Conservation (phyloP, 1,140 invertebrate genomes). For the Anoplolepis gracilipes region DNA sequence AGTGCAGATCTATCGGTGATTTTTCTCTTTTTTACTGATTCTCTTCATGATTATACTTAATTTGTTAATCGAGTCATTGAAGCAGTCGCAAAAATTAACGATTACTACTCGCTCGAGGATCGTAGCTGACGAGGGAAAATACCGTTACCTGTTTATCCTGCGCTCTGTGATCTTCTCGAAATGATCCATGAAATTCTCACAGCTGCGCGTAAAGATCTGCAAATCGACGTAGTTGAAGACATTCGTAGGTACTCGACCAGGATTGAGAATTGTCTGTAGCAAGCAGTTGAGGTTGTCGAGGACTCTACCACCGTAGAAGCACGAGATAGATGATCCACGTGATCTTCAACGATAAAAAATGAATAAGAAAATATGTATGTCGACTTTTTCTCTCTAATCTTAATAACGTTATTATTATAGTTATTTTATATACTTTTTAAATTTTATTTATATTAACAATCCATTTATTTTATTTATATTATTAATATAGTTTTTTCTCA, state of each 20-base stretch:
- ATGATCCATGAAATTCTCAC: constrained; percentile 83
- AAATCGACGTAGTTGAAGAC: constrained; percentile 63
- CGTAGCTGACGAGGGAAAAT: not conserved
- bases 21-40: constrained; percentile 28
- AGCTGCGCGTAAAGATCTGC: constrained; percentile 58
- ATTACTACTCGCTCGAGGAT: not conserved
- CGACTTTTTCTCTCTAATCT: not conserved
- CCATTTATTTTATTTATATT: too few relatives aligned
- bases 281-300: constrained; percentile 80
- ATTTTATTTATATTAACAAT: too few relatives aligned
- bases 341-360: constrained; percentile 60
- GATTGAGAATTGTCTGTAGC: constrained; percentile 55
- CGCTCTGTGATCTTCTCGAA: constrained; percentile 84
- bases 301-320: constrained; percentile 81
- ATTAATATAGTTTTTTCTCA: too few relatives aligned
- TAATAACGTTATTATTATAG: too few relatives aligned
- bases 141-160: constrained; percentile 80
- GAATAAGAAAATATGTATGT: not conserved
- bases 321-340: constrained; percentile 67
- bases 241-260: constrained; percentile 34
- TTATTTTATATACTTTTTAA: too few relatives aligned
- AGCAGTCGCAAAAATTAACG: not conserved
- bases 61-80: not conserved
- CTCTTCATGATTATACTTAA: not conserved
- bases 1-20: constrained; percentile 73